A percentile compares a stretch with the other conserved stretches of the same genome.
Evolutionary conservation across 1,140 invertebrate genomes (phyloP).

Genomic region (Camponotus pennsylvanicus): DNA sequence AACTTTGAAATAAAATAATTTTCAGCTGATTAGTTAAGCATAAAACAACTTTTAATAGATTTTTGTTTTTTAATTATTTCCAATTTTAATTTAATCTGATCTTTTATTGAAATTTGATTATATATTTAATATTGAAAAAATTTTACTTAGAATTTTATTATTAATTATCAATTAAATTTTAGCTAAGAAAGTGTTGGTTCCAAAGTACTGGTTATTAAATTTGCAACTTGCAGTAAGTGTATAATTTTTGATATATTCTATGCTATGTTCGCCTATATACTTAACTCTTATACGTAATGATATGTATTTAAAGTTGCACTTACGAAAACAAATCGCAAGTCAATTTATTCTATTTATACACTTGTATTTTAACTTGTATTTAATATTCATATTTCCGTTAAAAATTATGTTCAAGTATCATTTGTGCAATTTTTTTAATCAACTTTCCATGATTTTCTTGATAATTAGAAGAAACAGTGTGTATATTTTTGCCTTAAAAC

Average conservation of each 20-base stretch:
- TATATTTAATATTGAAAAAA: neutral
- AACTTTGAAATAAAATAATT: no score
- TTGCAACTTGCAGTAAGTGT: neutral
- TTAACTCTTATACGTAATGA: conserved; percentile 23
- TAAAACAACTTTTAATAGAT: neutral
- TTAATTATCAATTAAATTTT: conserved; percentile 8
- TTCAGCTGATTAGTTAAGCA: neutral
- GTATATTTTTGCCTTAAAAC: neutral
- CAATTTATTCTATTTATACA: neutral
- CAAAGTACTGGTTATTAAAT: neutral
- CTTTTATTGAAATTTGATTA: neutral
- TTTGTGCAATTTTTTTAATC: conserved; percentile 19
- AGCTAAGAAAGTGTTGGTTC: neutral
- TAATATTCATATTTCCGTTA: neutral
- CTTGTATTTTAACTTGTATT: neutral
- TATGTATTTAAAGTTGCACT: conserved; percentile 27
- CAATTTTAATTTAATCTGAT: neutral
- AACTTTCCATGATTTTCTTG: neutral
- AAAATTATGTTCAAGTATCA: neutral
- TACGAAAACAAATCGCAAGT: neutral
- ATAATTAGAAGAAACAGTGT: neutral
- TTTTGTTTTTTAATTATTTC: neutral
- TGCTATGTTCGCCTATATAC: neutral
- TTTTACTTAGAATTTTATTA: neutral
- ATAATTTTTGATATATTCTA: conserved; percentile 33